These are phyloP conservation scores for Morinoia aosen DNA, from an alignment of 2,888 invertebrate species.

Conservation along the genomic window DNA sequence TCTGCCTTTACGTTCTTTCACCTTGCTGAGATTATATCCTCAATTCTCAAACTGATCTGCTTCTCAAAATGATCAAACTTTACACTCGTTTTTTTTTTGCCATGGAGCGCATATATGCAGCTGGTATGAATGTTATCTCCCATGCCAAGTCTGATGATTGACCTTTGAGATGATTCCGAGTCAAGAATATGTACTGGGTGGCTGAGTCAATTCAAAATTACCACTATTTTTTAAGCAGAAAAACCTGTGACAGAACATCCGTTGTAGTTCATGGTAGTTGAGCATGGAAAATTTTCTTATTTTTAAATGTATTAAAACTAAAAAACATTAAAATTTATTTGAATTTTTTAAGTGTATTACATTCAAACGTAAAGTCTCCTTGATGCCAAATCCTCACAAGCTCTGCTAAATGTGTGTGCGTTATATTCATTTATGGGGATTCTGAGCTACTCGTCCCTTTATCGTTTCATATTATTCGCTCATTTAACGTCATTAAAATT, in stretches of 20 bases:
- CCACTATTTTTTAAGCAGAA: not conserved
- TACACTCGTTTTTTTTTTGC: not conserved
- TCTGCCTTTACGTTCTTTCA: not conserved
- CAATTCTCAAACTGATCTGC: too few relatives aligned
- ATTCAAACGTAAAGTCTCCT: too few relatives aligned
- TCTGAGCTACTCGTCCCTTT: too few relatives aligned
- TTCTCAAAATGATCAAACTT: not conserved
- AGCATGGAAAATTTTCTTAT: not conserved
- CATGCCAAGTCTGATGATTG: not conserved
- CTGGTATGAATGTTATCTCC: not conserved
- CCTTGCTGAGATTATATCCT: not conserved
- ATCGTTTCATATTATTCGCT: too few relatives aligned
- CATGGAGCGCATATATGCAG: not conserved
- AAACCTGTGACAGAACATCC: not conserved
- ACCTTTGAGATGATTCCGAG: not conserved
- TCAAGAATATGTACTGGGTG: not conserved
- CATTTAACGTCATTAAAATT: too few relatives aligned
- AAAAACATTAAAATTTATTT: too few relatives aligned
- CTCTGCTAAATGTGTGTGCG: too few relatives aligned
- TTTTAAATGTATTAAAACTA: too few relatives aligned
- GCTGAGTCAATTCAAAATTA: not conserved
- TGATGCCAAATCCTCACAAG: too few relatives aligned
- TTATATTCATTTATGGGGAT: too few relatives aligned
- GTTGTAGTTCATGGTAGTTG: not conserved
- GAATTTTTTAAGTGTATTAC: too few relatives aligned